Evolutionary conservation across 2,888 invertebrate species (phyloP), one percentile per base, ranked within the genome.

Genomic region (Abscondita cerata): DNA sequence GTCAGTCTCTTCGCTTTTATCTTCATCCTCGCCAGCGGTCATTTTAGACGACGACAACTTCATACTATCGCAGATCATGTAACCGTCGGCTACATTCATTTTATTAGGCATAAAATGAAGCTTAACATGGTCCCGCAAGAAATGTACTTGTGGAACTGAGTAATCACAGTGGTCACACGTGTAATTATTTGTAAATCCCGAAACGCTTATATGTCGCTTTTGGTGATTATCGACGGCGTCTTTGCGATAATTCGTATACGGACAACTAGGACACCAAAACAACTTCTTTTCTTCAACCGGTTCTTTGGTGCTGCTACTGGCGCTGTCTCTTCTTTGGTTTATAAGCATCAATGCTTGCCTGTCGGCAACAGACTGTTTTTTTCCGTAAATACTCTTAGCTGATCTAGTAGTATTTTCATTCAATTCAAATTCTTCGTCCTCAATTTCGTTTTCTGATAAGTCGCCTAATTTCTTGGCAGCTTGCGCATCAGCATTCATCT

Each of bases 161-260:
- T 91, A 91, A 80, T 93, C 92, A 78, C 95, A 95, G 77, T 90
- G 89, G 16, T 89, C 86, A 80, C 95, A 95, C 66, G 87, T 86
- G 72, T 88, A 87, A 64, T 83, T 84, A 67, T 86, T 86, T 48
- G 81, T 80, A 0, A 79, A 78, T 46, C 86, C 87, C 3, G 86
- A 84, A 8, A 87, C 80, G 74, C 87, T 85, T 8, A 82, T 81
- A 76, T 95, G 95, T 62, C 91, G 85, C 73, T 88, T 87, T 68
- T 89, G 84, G 78, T 95, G 95, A 72, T 88, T 89, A 66, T 87
- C 87, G 16, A 93, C 84, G 1, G 89, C 87, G 71, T 91, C 90
- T 67, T 87, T 85, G 9, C 91, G 85, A 52, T 86, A 84, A 74
- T 90, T 91, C 36, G 88, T 87, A 76, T 91, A 95, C 0, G 95